phyloP scores from a whole-genome alignment of 2,888 invertebrate genomes.

The Thecocarcelia acutangulata region DNA sequence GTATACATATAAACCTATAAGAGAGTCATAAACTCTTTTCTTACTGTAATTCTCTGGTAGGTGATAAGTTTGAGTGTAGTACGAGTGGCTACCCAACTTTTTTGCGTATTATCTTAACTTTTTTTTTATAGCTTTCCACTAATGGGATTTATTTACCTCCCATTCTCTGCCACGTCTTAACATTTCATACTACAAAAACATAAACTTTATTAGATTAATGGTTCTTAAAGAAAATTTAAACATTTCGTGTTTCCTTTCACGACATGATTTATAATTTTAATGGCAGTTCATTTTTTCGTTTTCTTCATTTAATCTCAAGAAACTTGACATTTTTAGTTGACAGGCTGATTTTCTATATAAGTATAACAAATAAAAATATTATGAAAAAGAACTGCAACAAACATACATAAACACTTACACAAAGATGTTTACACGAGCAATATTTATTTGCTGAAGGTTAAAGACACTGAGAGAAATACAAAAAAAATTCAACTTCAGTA shows the following conservation, averaged over 20 bases:
- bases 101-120: no score
- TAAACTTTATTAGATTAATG: slow-evolving; percentile 29
- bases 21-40: no score
- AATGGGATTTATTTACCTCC: not conserved
- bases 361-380: slow-evolving; percentile 12
- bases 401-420: not conserved
- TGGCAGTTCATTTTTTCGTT: not conserved
- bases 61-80: no score
- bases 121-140: no score
- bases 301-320: slow-evolving; percentile 32
- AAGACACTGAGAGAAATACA: no score
- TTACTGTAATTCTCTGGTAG: no score
- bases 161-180: no score
- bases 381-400: not conserved
- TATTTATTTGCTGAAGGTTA: slow-evolving; percentile 4
- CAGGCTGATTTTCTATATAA: slow-evolving; percentile 53
- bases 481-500: no score
- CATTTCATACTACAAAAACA: not conserved
- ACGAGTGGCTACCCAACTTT: no score
- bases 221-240: not conserved
- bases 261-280: slow-evolving; percentile 61
- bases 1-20: no score
- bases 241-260: slow-evolving; percentile 32
- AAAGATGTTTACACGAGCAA: slow-evolving; percentile 22
- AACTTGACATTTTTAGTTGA: slow-evolving; percentile 68